Evolutionary conservation across 2,113 vertebrate genomes (phyloP).

Genomic region (Dunckerocampus dactyliophorus): DNA sequence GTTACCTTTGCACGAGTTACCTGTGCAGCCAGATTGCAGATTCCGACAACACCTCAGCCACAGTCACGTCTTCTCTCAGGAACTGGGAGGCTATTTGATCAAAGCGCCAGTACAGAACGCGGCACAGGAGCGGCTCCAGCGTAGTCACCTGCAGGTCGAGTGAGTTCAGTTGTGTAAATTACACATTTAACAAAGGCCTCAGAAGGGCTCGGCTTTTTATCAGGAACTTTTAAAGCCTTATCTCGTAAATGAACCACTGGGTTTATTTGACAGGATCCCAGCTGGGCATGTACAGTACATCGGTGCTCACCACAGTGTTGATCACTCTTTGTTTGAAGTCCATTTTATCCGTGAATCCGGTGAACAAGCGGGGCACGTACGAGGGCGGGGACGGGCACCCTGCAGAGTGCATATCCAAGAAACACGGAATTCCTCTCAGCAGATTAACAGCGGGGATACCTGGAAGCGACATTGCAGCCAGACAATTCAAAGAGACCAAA

Average conservation of each 20-base stretch:
- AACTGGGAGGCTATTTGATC: slow-evolving; percentile 63
- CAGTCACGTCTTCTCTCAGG: slow-evolving; percentile 69
- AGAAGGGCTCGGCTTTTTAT: not conserved
- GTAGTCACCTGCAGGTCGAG: slow-evolving; percentile 44
- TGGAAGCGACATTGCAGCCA: slow-evolving; percentile 13
- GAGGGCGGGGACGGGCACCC: slow-evolving; percentile 71
- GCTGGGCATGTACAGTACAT: too few species aligned
- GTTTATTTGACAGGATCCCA: not conserved
- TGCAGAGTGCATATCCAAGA: slow-evolving; percentile 54
- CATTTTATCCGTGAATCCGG: slow-evolving; percentile 75
- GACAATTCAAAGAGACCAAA: not conserved
- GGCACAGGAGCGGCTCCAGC: slow-evolving; percentile 70
- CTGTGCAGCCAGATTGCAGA: slow-evolving; percentile 78
- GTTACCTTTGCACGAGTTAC: slow-evolving; percentile 15
- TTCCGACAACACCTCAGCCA: slow-evolving; percentile 61
- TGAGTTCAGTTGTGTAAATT: not conserved
- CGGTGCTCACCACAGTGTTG: slow-evolving; percentile 66
- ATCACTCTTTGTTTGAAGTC: slow-evolving; percentile 71
- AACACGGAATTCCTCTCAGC: slow-evolving; percentile 63
- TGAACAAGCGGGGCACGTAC: slow-evolving; percentile 74
- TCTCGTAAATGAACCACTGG: not conserved
- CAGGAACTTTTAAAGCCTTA: not conserved
- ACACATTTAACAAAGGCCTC: not conserved
- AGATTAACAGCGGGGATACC: slow-evolving; percentile 61
- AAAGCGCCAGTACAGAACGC: slow-evolving; percentile 48